Evolutionary conservation across 2,888 invertebrate genomes (phyloP), one percentile per base, ranked within the genome.

Genomic region (Herminia tarsipennalis): DNA sequence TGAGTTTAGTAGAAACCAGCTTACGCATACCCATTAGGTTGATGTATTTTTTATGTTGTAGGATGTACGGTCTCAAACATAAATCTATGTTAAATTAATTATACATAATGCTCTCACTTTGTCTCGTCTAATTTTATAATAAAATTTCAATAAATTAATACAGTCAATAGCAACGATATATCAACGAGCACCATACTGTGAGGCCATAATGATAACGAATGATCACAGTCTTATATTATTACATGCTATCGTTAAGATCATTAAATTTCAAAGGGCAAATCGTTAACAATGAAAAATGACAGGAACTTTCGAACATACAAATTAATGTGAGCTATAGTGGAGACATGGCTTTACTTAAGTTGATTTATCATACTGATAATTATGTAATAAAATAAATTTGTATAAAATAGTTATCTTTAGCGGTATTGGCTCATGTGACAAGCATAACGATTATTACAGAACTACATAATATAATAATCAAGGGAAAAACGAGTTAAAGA

Each of bases 161-260:
- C 55, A 60, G 56, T 66, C 52, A 69, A 72, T 72, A 54, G 57
- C 24, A 46, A 71, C 77, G 65, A 82, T 86, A 81, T 73, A 86
- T 87, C 83, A 78, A 75, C 57, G 56, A 70, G 67, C 70, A 73
- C 69, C 82, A 81, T 62, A 82, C 81, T 84, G 83, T 8, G 82
- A 64, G 56, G 50, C 47, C 55, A 51, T 73, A 73, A 74, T 71
- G 72, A 74, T 82, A 73, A 80, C 70, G 57, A 59, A 81, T 78
- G 80, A 74, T 72, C 71, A 60, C 61, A 64, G 64, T 56, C 66
- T 67, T 55, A 52, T 70, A 76, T 73, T 67, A 76, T 75, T 76
- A 76, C 76, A 73, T 63, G 54, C 65, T 67, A 78, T 80, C 78
- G 78, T 78, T 76, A 71, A 78, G 71, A 76, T 80, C 79, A 76